These are phyloP conservation scores for Zoanthus sansibaricus DNA, from an alignment of 92 coral and sea anemone species.

Conservation along the genomic window DNA sequence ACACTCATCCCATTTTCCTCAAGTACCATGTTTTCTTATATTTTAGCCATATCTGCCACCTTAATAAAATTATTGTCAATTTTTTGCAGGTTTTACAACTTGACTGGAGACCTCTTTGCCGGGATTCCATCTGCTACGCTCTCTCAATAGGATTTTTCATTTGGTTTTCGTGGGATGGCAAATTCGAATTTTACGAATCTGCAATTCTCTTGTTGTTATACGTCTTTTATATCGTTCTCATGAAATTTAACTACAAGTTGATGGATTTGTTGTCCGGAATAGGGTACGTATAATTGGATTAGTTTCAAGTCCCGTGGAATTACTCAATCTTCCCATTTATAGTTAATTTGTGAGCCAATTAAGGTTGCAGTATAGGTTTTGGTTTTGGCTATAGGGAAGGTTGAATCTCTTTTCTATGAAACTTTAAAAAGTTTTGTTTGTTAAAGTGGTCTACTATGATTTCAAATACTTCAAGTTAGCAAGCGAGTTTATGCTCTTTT, in stretches of 20 bases:
- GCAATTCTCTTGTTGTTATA: slow-evolving; percentile 79
- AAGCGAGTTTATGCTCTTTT: too few relatives aligned
- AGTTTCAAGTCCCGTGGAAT: not conserved
- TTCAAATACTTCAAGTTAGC: too few relatives aligned
- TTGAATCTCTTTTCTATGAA: not conserved
- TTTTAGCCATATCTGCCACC: too few relatives aligned
- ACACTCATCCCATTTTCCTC: too few relatives aligned
- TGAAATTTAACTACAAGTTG: slow-evolving; percentile 90
- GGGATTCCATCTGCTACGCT: slow-evolving; percentile 94
- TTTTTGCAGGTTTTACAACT: slow-evolving; percentile 80
- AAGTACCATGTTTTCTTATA: too few relatives aligned
- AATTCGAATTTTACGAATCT: slow-evolving; percentile 90
- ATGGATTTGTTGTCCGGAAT: slow-evolving; percentile 83
- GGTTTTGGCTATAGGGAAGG: not conserved
- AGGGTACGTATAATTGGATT: slow-evolving; percentile 66
- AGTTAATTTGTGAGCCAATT: not conserved
- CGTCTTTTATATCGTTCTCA: slow-evolving; percentile 83
- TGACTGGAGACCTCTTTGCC: slow-evolving; percentile 97
- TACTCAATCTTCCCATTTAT: too few relatives aligned
- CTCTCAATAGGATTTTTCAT: slow-evolving; percentile 87
- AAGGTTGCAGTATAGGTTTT: not conserved
- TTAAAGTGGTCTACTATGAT: too few relatives aligned
- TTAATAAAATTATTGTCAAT: too few relatives aligned
- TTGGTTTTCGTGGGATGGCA: slow-evolving; percentile 95
- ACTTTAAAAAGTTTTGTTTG: too few relatives aligned